These are phyloP conservation scores for Trichogramma dendrolimi DNA, from an alignment of 2,888 invertebrate genomes.

Conservation along the genomic window DNA sequence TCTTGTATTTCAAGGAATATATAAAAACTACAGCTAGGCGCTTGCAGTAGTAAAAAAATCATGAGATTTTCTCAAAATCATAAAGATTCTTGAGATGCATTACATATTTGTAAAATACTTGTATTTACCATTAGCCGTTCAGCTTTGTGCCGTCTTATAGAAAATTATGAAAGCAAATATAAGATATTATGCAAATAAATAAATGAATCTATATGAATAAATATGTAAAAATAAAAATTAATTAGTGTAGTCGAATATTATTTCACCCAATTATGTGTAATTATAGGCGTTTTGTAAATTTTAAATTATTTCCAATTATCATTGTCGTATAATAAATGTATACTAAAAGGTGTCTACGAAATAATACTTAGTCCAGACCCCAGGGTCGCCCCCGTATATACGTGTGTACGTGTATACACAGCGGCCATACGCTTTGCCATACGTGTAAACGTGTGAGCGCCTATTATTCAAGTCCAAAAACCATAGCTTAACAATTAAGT, in stretches of 20 bases:
- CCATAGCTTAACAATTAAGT: too few relatives aligned
- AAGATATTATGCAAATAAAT: slow-evolving; percentile 30
- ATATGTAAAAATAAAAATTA: slow-evolving; percentile 21
- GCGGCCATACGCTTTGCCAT: too few relatives aligned
- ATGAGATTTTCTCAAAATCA: slow-evolving; percentile 15
- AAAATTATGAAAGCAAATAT: slow-evolving; percentile 36
- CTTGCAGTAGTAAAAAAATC: slow-evolving; percentile 3
- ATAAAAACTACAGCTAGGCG: slow-evolving; percentile 10
- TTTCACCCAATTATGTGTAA: not conserved
- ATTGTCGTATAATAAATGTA: too few relatives aligned
- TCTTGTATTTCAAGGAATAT: slow-evolving; percentile 13
- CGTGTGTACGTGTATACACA: too few relatives aligned
- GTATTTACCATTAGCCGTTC: slow-evolving; percentile 48
- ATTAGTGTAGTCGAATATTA: not conserved
- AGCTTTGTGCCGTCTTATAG: slow-evolving; percentile 51
- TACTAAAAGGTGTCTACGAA: too few relatives aligned
- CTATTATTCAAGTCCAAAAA: too few relatives aligned
- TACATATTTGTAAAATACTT: slow-evolving; percentile 46
- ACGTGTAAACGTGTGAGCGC: too few relatives aligned
- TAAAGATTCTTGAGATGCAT: slow-evolving; percentile 33
- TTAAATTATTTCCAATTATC: too few relatives aligned
- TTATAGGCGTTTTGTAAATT: not conserved
- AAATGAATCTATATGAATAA: slow-evolving; percentile 24
- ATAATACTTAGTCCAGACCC: too few relatives aligned
- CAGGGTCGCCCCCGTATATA: too few relatives aligned